A percentile compares a stretch with the other conserved stretches of the same genome.
phyloP scores from a whole-genome alignment of 2,888 invertebrate species.

The Euzetes globulus region DNA sequence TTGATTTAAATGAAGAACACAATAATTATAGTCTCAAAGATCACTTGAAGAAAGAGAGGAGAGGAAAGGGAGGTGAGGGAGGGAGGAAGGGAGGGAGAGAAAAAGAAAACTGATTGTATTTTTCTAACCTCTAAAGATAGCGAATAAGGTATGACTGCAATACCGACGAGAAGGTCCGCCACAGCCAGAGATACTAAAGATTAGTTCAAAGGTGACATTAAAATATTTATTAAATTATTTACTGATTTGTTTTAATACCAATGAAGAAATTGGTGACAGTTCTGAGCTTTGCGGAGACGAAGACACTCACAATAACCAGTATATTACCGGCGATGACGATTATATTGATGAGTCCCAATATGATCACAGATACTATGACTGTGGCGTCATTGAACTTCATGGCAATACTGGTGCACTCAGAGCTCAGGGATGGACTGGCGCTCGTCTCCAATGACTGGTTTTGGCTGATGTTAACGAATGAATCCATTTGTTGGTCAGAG shows the following conservation, averaged over 20 bases:
- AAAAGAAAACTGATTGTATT: neutral
- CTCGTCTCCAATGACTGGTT: conserved; percentile 4
- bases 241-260: conserved; percentile 36
- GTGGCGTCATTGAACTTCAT: conserved; percentile 39
- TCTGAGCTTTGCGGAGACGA: conserved; percentile 79
- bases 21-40: neutral
- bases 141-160: conserved; percentile 90
- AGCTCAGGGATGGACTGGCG: neutral
- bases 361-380: conserved; percentile 39
- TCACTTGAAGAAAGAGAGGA: neutral
- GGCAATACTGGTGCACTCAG: conserved; percentile 3
- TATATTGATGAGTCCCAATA: conserved; percentile 61
- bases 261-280: conserved; percentile 96
- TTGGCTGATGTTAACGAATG: conserved; percentile 4
- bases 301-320: conserved; percentile 84
- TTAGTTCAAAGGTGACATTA: neutral
- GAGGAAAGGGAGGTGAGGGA: neutral
- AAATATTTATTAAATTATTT: neutral
- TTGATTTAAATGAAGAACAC: neutral
- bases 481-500: conserved; percentile 7
- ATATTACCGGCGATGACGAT: conserved; percentile 85
- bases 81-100: neutral
- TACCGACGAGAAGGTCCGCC: conserved; percentile 89
- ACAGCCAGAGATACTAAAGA: conserved; percentile 74
- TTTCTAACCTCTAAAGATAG: conserved; percentile 70